These are phyloP conservation scores for Embidobia sp. DNA, from an alignment of 2,888 invertebrate genomes.

Conservation along the genomic window DNA sequence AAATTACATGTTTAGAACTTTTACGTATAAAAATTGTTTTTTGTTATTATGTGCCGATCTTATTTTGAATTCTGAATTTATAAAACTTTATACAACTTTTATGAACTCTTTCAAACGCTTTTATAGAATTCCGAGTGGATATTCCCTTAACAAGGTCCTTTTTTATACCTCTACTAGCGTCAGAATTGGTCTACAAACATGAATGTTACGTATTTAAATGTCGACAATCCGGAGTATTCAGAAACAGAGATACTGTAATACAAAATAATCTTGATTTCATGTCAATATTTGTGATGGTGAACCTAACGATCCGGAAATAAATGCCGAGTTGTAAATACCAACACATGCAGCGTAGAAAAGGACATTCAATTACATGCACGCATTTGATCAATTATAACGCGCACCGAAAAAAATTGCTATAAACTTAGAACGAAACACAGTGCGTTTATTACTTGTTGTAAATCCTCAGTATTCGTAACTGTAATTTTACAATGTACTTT, in stretches of 20 bases:
- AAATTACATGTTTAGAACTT: too few relatives aligned
- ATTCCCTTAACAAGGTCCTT: too few relatives aligned
- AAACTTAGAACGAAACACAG: neutral
- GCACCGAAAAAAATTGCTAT: conserved; percentile 9
- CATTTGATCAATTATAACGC: conserved; percentile 20
- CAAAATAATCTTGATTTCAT: too few relatives aligned
- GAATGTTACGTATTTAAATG: conserved; percentile 16
- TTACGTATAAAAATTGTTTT: too few relatives aligned
- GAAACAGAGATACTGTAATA: conserved; percentile 13
- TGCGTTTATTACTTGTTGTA: neutral
- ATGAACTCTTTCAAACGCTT: too few relatives aligned
- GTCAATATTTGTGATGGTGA: too few relatives aligned
- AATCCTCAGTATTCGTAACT: neutral
- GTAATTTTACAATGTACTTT: conserved; percentile 25
- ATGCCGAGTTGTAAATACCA: too few relatives aligned
- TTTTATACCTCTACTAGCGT: conserved; percentile 4
- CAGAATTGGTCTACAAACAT: conserved; percentile 27
- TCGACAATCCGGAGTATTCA: neutral
- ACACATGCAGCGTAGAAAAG: conserved; percentile 33
- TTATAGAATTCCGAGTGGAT: too few relatives aligned
- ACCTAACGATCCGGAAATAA: too few relatives aligned
- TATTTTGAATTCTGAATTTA: too few relatives aligned
- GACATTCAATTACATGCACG: conserved; percentile 35
- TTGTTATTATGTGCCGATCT: too few relatives aligned
- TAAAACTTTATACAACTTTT: too few relatives aligned